A percentile compares a stretch with the other conserved stretches of the same genome.
phyloP scores from a whole-genome alignment of 2,113 vertebrate genomes.

The Elaphurus davidianus region DNA sequence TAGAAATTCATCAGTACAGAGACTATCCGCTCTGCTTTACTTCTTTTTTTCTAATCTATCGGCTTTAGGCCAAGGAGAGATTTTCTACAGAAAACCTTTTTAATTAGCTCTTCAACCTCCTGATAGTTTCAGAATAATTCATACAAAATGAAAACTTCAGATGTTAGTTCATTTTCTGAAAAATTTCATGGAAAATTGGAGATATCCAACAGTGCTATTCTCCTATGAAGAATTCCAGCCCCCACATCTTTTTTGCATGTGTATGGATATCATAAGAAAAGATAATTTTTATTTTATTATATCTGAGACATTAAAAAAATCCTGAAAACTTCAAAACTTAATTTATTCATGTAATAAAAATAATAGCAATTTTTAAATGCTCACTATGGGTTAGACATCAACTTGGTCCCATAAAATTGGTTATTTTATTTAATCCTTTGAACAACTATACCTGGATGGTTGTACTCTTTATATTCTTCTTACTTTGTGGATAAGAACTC shows the following conservation, averaged over 20 bases:
- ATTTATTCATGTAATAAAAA: neutral
- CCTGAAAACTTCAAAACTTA: neutral
- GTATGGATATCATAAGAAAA: neutral
- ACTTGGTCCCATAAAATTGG: neutral
- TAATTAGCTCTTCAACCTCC: neutral
- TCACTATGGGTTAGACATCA: neutral
- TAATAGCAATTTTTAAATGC: neutral
- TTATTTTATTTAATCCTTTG: neutral
- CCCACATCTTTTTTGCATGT: neutral
- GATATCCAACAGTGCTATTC: neutral
- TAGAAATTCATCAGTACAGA: neutral
- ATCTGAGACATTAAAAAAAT: neutral
- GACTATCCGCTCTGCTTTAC: neutral
- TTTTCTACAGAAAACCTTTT: neutral
- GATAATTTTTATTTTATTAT: neutral
- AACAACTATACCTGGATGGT: neutral
- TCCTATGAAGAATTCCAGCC: neutral
- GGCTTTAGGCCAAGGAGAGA: neutral
- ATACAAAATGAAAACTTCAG: conserved; percentile 1
- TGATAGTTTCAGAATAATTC: neutral
- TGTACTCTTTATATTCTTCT: neutral
- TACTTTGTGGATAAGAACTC: neutral
- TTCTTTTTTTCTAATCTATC: neutral
- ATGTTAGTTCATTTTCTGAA: neutral
- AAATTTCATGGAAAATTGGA: neutral